Evolutionary conservation across 1,140 invertebrate species (phyloP), one percentile per base, ranked within the genome.

Genomic region (Phymorhynchus buccinoides): DNA sequence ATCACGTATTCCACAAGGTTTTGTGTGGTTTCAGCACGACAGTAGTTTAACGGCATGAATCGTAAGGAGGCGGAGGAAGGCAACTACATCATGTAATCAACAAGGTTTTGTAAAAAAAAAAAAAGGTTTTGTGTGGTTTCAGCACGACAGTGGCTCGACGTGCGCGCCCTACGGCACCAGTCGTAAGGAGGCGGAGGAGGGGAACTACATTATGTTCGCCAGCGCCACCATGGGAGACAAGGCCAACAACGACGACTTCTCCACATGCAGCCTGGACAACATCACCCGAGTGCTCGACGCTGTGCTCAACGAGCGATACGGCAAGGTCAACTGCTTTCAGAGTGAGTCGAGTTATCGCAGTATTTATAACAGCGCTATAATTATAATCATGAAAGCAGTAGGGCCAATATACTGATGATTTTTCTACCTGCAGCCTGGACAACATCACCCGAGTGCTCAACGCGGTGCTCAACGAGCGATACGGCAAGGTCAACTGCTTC

Each of bases 71-170:
- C 52, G 93, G 96, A 91, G 96, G 98, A 94, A 35, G 98, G 98
- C 75, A 99, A 99, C 94, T 99, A 95, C 91, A 99, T 99, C 86
- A 94, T 94, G 93, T n/a, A n/a, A n/a, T n/a, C n/a, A n/a, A n/a
- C n/a, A n/a, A n/a, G n/a, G n/a, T n/a, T n/a, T n/a, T n/a, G n/a
- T n/a, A n/a, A n/a, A n/a, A n/a, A n/a, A n/a, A n/a, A n/a, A n/a
- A n/a, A n/a, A n/a, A n/a, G n/a, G n/a, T n/a, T n/a, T n/a, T n/a
- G n/a, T n/a, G n/a, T n/a, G n/a, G n/a, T n/a, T 88, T 94, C 94
- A 98, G 97, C 98, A 99, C 94, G 98, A 99, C 93, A 98, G 97
- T 94, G 98, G 98, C 1, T 95, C 95, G 41, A 96, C 97, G n/a
- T 93, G 93, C 88, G 90, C 92, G 18, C 92, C 91, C 9, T 92